Conservation (phyloP, 2,888 invertebrate species). For the Tubulanus polymorphus region DNA sequence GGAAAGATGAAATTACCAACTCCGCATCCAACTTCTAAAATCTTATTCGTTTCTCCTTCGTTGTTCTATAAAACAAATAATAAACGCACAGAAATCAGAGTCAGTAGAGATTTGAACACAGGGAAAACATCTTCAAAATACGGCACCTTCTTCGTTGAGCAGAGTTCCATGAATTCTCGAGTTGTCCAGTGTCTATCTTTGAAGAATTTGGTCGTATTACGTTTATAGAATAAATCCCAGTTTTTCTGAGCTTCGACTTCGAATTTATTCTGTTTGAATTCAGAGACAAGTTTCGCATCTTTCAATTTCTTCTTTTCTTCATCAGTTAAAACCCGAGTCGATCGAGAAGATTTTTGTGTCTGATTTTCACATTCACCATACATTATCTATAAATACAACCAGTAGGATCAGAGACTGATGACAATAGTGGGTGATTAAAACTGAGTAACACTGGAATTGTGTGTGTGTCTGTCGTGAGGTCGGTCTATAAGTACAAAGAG, state of each 20-base stretch:
- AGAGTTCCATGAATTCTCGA: constrained; percentile 86
- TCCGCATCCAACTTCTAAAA: constrained; percentile 89
- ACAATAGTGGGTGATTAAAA: too few species aligned
- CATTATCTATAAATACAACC: too few species aligned
- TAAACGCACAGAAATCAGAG: constrained; percentile 11
- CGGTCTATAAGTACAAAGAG: too few species aligned
- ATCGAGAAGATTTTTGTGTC: too few species aligned
- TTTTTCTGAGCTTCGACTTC: constrained; percentile 80
- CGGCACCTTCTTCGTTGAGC: too few species aligned
- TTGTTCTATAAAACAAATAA: background rate
- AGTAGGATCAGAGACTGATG: too few species aligned
- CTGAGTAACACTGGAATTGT: too few species aligned
- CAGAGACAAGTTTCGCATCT: constrained; percentile 66
- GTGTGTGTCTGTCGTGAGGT: too few species aligned
- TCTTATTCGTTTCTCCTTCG: background rate
- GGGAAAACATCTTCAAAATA: background rate
- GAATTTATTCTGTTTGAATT: constrained; percentile 71
- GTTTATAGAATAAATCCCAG: constrained; percentile 96
- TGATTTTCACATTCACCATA: too few species aligned
- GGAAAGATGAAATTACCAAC: constrained; percentile 97
- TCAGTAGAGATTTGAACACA: background rate
- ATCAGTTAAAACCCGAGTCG: constrained; percentile 45
- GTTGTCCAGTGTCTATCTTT: constrained; percentile 96
- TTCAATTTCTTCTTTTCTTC: constrained; percentile 63
- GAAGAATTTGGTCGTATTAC: constrained; percentile 89